Evolutionary conservation across 2,888 invertebrate genomes (phyloP).

Genomic region (Amphimallon solstitiale): DNA sequence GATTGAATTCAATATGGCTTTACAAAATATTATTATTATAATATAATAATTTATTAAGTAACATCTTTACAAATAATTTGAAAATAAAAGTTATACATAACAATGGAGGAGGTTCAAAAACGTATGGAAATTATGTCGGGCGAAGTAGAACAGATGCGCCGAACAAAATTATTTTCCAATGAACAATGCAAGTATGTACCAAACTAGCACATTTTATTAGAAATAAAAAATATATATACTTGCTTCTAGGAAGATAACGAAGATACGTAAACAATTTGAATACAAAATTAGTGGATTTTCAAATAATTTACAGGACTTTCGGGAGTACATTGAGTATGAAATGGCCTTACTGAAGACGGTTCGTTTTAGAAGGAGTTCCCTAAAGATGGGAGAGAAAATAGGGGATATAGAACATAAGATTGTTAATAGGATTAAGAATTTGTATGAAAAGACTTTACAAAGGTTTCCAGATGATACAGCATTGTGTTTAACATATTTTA

Average conservation of each 20-base stretch:
- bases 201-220: background rate
- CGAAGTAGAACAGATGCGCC: conserved; percentile 82
- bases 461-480: conserved; percentile 78
- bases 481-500: conserved; percentile 81
- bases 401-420: conserved; percentile 76
- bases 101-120: conserved; percentile 68
- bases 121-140: conserved; percentile 82
- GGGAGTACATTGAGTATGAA: conserved; percentile 78
- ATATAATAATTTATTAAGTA: too few species aligned
- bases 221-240: background rate
- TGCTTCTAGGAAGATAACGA: conserved; percentile 71
- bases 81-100: background rate
- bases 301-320: conserved; percentile 76
- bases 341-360: conserved; percentile 74
- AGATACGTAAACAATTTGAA: conserved; percentile 77
- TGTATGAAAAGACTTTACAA: conserved; percentile 77
- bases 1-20: too few species aligned
- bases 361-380: conserved; percentile 69
- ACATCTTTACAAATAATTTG: too few species aligned
- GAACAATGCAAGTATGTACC: conserved; percentile 74
- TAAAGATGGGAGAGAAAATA: conserved; percentile 70
- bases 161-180: conserved; percentile 74
- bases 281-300: conserved; percentile 75
- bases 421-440: conserved; percentile 74
- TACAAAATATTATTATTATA: too few species aligned